phyloP scores from a whole-genome alignment of 2,113 vertebrate genomes.

The Carettochelys insculpta region DNA sequence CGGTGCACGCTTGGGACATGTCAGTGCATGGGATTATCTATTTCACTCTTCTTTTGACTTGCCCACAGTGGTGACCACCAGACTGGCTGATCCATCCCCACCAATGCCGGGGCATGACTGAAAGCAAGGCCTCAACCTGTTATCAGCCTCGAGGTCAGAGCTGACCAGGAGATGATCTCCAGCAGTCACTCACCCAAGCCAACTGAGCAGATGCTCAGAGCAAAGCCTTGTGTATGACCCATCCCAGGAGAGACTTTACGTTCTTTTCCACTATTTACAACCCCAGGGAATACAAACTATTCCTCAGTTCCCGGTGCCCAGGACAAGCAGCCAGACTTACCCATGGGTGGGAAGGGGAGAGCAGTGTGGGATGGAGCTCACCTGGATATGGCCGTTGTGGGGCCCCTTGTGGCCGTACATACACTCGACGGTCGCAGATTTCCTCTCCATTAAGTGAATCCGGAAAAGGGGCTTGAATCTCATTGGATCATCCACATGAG shows the following conservation, averaged over 20 bases:
- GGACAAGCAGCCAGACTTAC: background rate
- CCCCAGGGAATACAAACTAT: background rate
- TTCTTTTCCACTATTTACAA: background rate
- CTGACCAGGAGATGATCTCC: background rate
- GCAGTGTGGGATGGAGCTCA: constrained; percentile 40
- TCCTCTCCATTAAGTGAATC: constrained; percentile 91
- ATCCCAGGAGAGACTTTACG: background rate
- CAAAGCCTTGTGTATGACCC: background rate
- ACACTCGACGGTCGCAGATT: constrained; percentile 91
- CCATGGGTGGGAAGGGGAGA: background rate
- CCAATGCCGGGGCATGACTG: background rate
- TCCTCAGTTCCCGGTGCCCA: accelerated
- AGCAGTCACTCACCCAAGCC: background rate
- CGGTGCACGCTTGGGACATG: background rate
- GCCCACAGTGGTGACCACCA: background rate
- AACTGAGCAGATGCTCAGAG: background rate
- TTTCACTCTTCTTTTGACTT: background rate
- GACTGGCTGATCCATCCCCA: background rate
- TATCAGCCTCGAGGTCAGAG: background rate
- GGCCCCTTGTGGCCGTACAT: constrained; percentile 98
- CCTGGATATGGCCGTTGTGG: constrained; percentile 96
- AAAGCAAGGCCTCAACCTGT: background rate
- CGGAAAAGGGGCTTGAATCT: constrained; percentile 94
- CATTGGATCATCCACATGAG: constrained; percentile 96
- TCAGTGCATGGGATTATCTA: background rate